Base-by-base conservation (phyloP, 1,140 invertebrate species). In the Episyrphus balteatus region DNA sequence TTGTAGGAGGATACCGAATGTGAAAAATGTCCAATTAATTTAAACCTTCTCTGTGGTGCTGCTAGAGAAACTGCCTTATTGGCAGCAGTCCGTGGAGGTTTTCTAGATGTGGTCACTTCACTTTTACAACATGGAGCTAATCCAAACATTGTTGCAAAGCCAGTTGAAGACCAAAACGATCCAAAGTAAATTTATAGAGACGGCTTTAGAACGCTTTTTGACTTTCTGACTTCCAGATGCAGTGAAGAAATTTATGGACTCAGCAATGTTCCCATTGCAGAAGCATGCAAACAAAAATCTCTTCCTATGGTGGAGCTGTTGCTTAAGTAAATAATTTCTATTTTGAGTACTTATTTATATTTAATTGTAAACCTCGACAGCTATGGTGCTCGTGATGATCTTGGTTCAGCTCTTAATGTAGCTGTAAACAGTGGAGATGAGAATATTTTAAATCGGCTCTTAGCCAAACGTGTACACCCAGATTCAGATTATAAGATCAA, bases 401-500 rank as follows among this genome's bases (percentile, higher is more conserved):
- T 91, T 36, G 86, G 87, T 47, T 78, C 81, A 51, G 92, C 92
- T 11, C 70, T 96, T 32, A 49, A 55, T 19, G 58, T 68, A 31
- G 62, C 66, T 15, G 57, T 67, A 15, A 52, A 47, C 6, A 55
- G 57, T 13, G 55, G 53, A 9, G 61, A 69, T 52, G 65, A 67
- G 43, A 48, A 54, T 1, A 51, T 70, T 31, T 49, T 70, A 1
- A 61, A 57, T 40, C 53, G 57, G 5, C 48, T 60, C 7, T 26
- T 61, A n/a, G 54, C 59, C n/a, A 56, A 62, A 19, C 61, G 80
- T 71, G 83, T 86, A 0, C 80, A 86, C 62, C 77, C 84, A 0
- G 88, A 92, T 68, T 84, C 84, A 0, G 88, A 92, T 58, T 86
- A 83, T 60, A 88, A 86, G 64, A 83, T 93, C 18, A 92, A 92